Percentiles rank a stretch among this genome's conserved stretches.
Conservation (phyloP, 2,113 vertebrate genomes). For the Macaca mulatta region DNA sequence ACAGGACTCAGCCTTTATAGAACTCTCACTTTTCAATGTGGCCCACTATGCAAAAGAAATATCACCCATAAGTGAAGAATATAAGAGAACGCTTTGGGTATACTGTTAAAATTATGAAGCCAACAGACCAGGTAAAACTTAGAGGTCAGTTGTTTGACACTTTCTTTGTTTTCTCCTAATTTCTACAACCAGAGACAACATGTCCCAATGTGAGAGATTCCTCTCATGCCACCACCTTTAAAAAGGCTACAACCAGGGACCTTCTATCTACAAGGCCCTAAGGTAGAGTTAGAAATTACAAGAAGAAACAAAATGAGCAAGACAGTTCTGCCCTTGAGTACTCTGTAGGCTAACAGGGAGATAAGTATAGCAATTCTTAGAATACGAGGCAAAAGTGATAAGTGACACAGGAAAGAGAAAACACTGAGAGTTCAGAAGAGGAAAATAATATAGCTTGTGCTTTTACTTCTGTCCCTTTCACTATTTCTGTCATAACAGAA, state of each 20-base stretch:
- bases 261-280: not conserved
- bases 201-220: not conserved
- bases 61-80: not conserved
- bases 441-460: not conserved
- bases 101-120: not conserved
- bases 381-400: not conserved
- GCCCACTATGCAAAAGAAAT: not conserved
- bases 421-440: not conserved
- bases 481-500: conserved; percentile 1
- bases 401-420: not conserved
- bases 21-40: not conserved
- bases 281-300: not conserved
- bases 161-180: conserved; percentile 24
- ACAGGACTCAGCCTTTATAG: not conserved
- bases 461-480: not conserved
- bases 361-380: not conserved
- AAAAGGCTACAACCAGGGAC: not conserved
- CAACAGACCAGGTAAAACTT: not conserved
- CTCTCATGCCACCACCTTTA: not conserved
- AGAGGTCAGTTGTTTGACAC: not conserved
- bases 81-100: not conserved
- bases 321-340: not conserved
- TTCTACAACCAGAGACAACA: conserved; percentile 28
- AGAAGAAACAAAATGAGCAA: not conserved
- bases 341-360: not conserved